Evolutionary conservation across 2,888 invertebrate genomes (phyloP), one percentile per base, ranked within the genome.

Genomic region (Orthosia incerta): DNA sequence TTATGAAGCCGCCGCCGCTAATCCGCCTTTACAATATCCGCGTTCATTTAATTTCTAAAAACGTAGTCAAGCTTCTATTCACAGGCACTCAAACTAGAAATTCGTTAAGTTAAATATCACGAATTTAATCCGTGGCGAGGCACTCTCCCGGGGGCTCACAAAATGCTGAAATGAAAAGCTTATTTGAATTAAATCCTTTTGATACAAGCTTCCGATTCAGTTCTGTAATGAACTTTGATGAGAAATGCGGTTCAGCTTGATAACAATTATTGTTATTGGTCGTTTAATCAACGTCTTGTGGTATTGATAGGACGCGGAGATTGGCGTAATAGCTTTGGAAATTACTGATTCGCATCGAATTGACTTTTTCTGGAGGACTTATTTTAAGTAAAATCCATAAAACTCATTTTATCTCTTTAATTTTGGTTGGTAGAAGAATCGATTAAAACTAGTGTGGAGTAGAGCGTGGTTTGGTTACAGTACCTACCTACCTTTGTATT

Each of bases 101-200:
- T 87, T 84, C 80, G 85, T 83, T 84, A 83, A 88, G 86, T 85
- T 86, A 86, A 81, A 81, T 85, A 86, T 82, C 77, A 83, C 82
- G 77, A 85, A 85, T 87, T 84, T 84, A 88, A 89, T 88, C 87
- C 85, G 80, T 63, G 71, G 79, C 73, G 81, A 76, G 78, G 86
- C 82, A 74, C 82, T 82, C 83, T 86, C 86, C 72, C 63, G 72
- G 74, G 82, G 83, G 73, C 82, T 85, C 81, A 83, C 85, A 86
- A 85, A 88, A 85, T 83, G 81, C 83, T 77, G 74, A 88, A 89
- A 90, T 91, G 86, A 90, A 90, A 90, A 87, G 89, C 88, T 90
- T 89, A 88, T 91, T 91, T 86, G 88, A 89, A 90, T 91, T 89
- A 89, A 91, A 89, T 89, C 89, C 88, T 90, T 89, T 90, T 88